phyloP scores from a whole-genome alignment of 2,797 vertebrate species.

The Acanthurus lineatus region DNA sequence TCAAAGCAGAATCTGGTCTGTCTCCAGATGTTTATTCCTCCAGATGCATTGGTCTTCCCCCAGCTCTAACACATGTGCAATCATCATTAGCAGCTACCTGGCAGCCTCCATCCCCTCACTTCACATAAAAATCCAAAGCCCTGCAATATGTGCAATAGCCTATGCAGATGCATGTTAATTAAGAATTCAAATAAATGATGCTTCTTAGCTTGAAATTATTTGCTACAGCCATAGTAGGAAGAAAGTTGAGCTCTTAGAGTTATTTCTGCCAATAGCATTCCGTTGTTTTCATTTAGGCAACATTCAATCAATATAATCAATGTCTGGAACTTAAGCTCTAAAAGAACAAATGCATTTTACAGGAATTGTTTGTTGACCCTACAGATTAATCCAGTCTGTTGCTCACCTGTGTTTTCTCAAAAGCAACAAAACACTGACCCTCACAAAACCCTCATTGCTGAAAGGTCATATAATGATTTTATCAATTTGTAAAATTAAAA shows the following conservation, averaged over 20 bases:
- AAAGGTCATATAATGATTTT: conserved; percentile 58
- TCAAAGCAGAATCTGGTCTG: no score
- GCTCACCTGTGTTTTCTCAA: neutral
- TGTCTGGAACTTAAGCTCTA: neutral
- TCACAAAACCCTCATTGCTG: conserved; percentile 21
- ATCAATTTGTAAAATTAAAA: conserved; percentile 55
- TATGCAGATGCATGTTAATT: no score
- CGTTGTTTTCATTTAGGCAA: conserved; percentile 2
- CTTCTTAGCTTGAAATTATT: no score
- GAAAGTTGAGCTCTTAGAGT: neutral
- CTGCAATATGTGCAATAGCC: no score
- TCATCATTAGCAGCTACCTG: no score
- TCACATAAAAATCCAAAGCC: no score
- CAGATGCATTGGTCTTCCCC: no score
- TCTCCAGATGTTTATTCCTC: no score
- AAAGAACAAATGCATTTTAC: conserved; percentile 17
- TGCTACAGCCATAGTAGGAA: neutral
- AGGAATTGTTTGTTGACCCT: conserved; percentile 7
- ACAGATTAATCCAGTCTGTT: conserved; percentile 7
- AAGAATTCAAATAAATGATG: no score
- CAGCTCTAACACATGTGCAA: no score
- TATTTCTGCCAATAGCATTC: neutral
- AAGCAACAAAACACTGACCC: conserved; percentile 10
- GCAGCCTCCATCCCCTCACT: no score
- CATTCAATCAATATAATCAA: neutral